Base-by-base conservation (phyloP, 2,113 vertebrate genomes). In the Nesogale talazaci region DNA sequence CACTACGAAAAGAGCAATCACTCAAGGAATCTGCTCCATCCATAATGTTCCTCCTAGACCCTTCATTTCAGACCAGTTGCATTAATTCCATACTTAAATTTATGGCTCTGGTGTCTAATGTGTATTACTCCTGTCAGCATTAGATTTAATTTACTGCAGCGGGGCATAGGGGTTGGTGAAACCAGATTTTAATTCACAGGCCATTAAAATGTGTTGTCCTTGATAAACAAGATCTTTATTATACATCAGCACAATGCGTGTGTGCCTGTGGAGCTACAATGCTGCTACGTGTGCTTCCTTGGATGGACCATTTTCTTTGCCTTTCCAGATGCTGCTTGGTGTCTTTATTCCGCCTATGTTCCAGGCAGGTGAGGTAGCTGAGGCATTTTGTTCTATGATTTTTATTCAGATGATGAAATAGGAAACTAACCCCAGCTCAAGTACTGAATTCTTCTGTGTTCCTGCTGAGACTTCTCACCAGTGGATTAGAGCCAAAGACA, bases 91-190 rank as follows among this genome's bases (percentile, higher is more conserved):
- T 92, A 77, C 80, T 93, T 94, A 86, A 95, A 95, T 96, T 94
- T 95, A 96, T 96, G 89, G 86, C 91, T 85, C 27, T 75, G 9
- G 29, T 93, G 63, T 93, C 70, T 95, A 95, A 95, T 89, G 77
- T 89, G 78, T 82, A 93, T 93, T 92, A 91, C 83, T 94, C 74
- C 81, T 93, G 90, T 89, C 94, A 89, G 93, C 89, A 92, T 89
- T 95, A 94, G 91, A 95, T 95, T 95, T 97, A 95, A 95, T 96
- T 97, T 93, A 94, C 86, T 95, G 75, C 72, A 82, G 75, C 22
- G 20, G 89, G 80, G 83, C 90, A 94, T 83, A 96, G 69, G 75
- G 94, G 63, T 91, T 94, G 89, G 75, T 72, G 89, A 86, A 94
- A 95, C 86, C 84, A 95, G 89, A 94, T 95, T 97, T 94, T 96